Evolutionary conservation across 2,888 invertebrate species (phyloP).

Genomic region (Ametastegia equiseti): DNA sequence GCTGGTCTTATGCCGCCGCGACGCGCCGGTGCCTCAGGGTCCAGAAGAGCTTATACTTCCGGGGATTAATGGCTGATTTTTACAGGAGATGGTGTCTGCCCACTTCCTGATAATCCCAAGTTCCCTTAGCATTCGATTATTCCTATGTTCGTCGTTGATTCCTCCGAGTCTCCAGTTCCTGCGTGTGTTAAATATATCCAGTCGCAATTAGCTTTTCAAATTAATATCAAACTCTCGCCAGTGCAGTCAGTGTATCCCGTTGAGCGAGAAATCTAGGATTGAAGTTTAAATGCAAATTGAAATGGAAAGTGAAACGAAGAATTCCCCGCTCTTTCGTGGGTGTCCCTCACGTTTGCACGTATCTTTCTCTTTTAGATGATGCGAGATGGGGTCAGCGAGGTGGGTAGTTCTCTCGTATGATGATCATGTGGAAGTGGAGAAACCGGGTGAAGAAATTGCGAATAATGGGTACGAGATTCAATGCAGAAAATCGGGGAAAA

Average conservation of each 20-base stretch:
- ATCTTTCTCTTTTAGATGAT: neutral
- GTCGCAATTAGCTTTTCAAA: neutral
- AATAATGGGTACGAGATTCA: no score
- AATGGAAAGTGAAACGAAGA: slow-evolving; percentile 48
- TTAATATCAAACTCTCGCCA: slow-evolving; percentile 26
- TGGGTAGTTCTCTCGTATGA: neutral
- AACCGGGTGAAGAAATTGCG: no score
- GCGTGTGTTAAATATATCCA: neutral
- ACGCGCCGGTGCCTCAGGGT: neutral
- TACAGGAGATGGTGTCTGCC: neutral
- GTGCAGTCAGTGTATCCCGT: no score
- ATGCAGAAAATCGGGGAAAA: no score
- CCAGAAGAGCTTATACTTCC: slow-evolving; percentile 15
- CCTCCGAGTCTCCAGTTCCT: neutral
- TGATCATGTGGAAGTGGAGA: neutral
- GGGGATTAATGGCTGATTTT: slow-evolving; percentile 70
- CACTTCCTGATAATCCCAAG: neutral
- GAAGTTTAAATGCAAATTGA: slow-evolving; percentile 47
- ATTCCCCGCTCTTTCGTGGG: slow-evolving; percentile 40
- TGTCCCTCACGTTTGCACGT: slow-evolving; percentile 19
- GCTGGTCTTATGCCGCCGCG: slow-evolving; percentile 62
- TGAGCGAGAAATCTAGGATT: slow-evolving; percentile 29
- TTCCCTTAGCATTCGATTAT: neutral
- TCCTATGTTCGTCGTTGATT: no score
- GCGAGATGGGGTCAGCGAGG: slow-evolving; percentile 1